A percentile compares a stretch with the other conserved stretches of the same genome.
Evolutionary conservation across 1,140 invertebrate genomes (phyloP).

Genomic region (Manduca sexta): DNA sequence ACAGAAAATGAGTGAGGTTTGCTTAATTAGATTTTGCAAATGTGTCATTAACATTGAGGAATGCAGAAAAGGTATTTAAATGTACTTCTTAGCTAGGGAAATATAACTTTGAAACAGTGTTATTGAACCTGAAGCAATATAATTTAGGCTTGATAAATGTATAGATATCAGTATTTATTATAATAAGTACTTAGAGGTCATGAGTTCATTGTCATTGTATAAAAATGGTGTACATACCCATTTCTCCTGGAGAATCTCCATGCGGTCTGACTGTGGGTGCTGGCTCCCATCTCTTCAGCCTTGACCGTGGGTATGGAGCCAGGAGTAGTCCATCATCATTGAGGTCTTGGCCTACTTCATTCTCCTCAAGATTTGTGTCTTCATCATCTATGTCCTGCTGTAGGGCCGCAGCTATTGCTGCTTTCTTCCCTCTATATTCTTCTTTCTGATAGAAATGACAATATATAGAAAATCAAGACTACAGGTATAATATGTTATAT

Average conservation of each 20-base stretch:
- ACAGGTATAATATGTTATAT: no score
- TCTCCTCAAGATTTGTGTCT: constrained; percentile 54
- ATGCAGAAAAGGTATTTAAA: no score
- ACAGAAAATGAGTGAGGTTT: no score
- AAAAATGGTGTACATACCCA: constrained; percentile 74
- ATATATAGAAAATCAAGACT: neutral
- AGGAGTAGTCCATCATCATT: constrained; percentile 48
- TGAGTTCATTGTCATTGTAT: neutral
- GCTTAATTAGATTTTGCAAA: no score
- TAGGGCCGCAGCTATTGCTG: constrained; percentile 62
- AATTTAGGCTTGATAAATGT: no score
- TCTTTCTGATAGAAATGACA: constrained; percentile 22
- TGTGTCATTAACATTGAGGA: no score
- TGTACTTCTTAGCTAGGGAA: no score
- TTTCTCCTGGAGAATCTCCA: constrained; percentile 87
- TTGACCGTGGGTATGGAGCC: constrained; percentile 52
- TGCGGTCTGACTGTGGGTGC: constrained; percentile 80
- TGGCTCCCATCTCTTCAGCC: constrained; percentile 82
- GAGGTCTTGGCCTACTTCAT: constrained; percentile 51
- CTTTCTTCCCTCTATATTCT: constrained; percentile 58
- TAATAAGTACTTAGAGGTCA: no score
- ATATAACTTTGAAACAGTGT: no score
- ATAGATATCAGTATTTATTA: no score
- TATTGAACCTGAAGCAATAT: no score
- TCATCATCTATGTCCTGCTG: constrained; percentile 52